Percentiles rank a stretch among this genome's conserved stretches.
These are phyloP conservation scores for Arctopsyche grandis DNA, from an alignment of 1,140 invertebrate species.

Conservation along the genomic window DNA sequence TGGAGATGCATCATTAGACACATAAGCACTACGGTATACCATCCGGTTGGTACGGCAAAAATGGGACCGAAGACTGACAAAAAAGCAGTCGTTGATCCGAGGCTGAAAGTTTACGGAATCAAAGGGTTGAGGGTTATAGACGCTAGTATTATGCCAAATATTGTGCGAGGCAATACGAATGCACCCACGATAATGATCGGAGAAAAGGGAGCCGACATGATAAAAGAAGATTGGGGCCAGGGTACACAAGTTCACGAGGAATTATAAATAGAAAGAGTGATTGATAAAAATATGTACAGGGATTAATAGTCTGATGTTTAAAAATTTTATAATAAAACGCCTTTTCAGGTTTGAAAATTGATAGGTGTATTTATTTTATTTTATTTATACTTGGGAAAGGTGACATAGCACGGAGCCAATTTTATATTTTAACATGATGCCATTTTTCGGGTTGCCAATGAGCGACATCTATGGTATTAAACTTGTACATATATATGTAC, in stretches of 20 bases:
- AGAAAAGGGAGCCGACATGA: conserved; percentile 80
- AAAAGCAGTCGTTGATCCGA: conserved; percentile 73
- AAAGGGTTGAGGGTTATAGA: conserved; percentile 79
- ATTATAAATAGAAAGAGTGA: conserved; percentile 15
- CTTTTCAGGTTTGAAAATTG: too few relatives aligned
- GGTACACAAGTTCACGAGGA: not conserved
- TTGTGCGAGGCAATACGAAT: conserved; percentile 80
- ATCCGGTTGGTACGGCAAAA: conserved; percentile 79
- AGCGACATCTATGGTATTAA: too few relatives aligned
- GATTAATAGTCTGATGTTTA: not conserved
- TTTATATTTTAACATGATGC: too few relatives aligned
- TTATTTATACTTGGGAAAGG: too few relatives aligned
- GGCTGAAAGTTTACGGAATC: conserved; percentile 75
- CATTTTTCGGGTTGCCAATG: too few relatives aligned
- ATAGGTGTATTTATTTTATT: too few relatives aligned
- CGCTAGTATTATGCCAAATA: conserved; percentile 82
- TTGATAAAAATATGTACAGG: not conserved
- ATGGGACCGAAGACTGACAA: conserved; percentile 76
- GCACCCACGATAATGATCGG: conserved; percentile 82
- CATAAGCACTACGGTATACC: conserved; percentile 73
- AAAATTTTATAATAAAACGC: too few relatives aligned
- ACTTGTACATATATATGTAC: too few relatives aligned
- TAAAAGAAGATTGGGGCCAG: conserved; percentile 69
- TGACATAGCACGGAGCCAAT: too few relatives aligned
- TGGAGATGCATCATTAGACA: conserved; percentile 74